phyloP scores from a whole-genome alignment of 2,113 vertebrate species.

The Pyrgilauda ruficollis region DNA sequence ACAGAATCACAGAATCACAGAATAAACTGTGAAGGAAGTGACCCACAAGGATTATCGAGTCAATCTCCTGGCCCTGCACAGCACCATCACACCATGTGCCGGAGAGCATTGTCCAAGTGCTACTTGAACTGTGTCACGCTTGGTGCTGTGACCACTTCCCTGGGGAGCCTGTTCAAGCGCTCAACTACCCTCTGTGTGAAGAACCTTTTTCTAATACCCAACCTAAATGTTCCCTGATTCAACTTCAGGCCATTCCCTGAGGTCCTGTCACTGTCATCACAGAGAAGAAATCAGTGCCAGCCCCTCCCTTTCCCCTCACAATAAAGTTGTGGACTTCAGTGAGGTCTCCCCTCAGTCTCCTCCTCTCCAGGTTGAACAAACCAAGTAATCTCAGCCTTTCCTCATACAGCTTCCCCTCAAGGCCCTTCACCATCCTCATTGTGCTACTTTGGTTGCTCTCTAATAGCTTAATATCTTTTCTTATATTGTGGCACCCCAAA shows the following conservation, averaged over 20 bases:
- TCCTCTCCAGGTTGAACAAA: neutral
- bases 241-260: neutral
- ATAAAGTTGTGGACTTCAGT: neutral
- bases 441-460: neutral
- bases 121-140: neutral
- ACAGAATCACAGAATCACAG: neutral
- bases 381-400: neutral
- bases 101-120: neutral
- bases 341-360: neutral
- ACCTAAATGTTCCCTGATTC: neutral
- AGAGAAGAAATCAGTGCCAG: no score
- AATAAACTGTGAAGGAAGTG: neutral
- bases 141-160: neutral
- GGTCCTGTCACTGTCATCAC: neutral
- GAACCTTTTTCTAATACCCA: neutral
- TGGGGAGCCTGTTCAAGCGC: neutral
- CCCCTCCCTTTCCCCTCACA: neutral
- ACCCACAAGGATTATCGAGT: neutral
- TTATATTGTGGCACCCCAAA: no score
- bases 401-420: neutral
- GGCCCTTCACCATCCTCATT: neutral
- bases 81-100: accelerated
- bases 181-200: accelerated
- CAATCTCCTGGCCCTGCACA: neutral
- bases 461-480: neutral